Percentiles rank a stretch among this genome's conserved stretches.
These are phyloP conservation scores for Catocala fraxini DNA, from an alignment of 2,888 invertebrate species.

Conservation along the genomic window DNA sequence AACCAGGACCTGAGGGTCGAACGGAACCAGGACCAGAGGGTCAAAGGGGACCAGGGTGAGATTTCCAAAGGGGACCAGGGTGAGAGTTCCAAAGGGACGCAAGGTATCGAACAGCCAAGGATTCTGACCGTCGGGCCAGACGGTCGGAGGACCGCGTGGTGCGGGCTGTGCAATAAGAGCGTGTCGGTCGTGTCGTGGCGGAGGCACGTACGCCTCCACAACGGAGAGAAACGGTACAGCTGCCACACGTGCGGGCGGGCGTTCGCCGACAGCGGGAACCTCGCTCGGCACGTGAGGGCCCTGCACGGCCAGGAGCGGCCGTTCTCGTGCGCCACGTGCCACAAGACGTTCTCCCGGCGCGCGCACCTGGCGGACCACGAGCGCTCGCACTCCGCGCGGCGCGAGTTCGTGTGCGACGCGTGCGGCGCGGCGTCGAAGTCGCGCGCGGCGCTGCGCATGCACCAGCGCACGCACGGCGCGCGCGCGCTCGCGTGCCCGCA, in stretches of 20 bases:
- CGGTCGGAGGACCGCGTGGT: constrained; percentile 60
- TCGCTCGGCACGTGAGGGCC: constrained; percentile 83
- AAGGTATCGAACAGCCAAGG: neutral
- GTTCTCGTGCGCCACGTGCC: constrained; percentile 81
- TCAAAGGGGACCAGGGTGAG: constrained; percentile 5
- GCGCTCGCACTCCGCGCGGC: constrained; percentile 74
- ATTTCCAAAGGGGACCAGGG: too few relatives aligned
- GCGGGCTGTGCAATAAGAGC: constrained; percentile 73
- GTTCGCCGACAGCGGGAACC: constrained; percentile 81
- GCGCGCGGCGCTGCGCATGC: constrained; percentile 83
- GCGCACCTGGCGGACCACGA: constrained; percentile 83
- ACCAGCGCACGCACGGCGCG: constrained; percentile 73
- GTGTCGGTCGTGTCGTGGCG: constrained; percentile 67
- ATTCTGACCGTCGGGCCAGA: constrained; percentile 35
- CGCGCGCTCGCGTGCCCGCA: constrained; percentile 74
- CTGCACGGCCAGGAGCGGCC: constrained; percentile 79
- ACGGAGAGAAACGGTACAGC: constrained; percentile 70
- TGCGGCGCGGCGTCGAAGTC: constrained; percentile 87
- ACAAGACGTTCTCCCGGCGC: constrained; percentile 79
- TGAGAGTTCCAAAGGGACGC: constrained; percentile 3
- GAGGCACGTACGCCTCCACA: constrained; percentile 81
- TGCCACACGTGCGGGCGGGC: constrained; percentile 86
- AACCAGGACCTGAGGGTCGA: constrained; percentile 18
- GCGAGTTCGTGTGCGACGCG: constrained; percentile 84
- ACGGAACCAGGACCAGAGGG: constrained; percentile 13